phyloP scores from a whole-genome alignment of 2,888 invertebrate species.

The Pemphredon lugubris region DNA sequence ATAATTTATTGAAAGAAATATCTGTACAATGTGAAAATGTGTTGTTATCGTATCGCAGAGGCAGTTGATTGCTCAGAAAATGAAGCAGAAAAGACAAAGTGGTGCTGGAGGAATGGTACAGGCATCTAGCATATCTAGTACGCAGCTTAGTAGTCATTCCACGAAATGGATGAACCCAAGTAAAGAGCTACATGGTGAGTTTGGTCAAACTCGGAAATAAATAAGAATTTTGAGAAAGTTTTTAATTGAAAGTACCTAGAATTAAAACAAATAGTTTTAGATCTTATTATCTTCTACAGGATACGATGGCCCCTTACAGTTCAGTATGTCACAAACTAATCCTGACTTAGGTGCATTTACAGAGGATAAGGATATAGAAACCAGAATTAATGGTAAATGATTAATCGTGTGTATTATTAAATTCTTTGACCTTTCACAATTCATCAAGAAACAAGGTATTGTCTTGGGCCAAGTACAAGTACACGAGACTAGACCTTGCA shows the following conservation, averaged over 20 bases:
- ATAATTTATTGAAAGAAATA: too few species aligned
- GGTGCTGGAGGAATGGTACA: conserved; percentile 91
- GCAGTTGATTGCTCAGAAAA: conserved; percentile 93
- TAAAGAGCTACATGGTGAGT: conserved; percentile 86
- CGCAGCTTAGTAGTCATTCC: conserved; percentile 85
- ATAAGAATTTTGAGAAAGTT: neutral
- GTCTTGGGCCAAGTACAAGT: too few species aligned
- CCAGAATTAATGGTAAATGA: conserved; percentile 71
- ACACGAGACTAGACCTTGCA: too few species aligned
- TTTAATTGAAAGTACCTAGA: neutral
- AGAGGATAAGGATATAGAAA: conserved; percentile 74
- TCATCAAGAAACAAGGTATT: too few species aligned
- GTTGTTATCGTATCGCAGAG: conserved; percentile 82
- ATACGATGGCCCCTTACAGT: conserved; percentile 94
- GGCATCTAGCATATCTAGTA: conserved; percentile 90
- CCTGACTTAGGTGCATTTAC: conserved; percentile 83
- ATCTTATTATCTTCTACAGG: conserved; percentile 80
- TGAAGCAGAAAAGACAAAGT: conserved; percentile 92
- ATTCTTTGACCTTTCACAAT: too few species aligned
- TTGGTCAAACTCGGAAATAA: too few species aligned
- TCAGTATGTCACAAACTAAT: conserved; percentile 90
- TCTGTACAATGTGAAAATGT: too few species aligned
- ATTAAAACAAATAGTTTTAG: neutral
- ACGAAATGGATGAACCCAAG: conserved; percentile 85
- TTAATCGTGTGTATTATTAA: conserved; percentile 1